A percentile compares a stretch with the other conserved stretches of the same genome.
Evolutionary conservation across 2,113 vertebrate genomes (phyloP).

Genomic region (Megaleporinus macrocephalus): DNA sequence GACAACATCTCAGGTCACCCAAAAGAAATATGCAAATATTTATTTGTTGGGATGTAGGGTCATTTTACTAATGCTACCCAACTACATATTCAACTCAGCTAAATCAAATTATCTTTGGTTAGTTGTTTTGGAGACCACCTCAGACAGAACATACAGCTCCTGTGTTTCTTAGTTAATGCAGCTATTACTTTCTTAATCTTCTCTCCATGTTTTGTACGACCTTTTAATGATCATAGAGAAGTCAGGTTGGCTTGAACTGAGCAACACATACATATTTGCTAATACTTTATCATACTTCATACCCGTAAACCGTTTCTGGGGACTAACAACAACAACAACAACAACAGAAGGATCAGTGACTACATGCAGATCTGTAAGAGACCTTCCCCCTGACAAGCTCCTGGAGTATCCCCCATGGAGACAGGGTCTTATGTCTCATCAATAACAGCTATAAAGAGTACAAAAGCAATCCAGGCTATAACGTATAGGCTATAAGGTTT

Average conservation of each 20-base stretch:
- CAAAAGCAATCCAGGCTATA: not conserved
- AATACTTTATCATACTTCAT: not conserved
- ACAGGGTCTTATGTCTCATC: not conserved
- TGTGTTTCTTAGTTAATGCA: no score
- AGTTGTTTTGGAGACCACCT: no score
- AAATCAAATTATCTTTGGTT: no score
- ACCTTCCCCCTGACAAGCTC: not conserved
- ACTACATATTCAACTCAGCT: no score
- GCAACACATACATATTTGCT: not conserved
- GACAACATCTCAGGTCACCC: no score
- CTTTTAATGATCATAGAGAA: no score
- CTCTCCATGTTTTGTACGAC: no score
- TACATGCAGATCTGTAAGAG: not conserved
- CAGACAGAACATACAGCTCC: no score
- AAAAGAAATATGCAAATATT: not conserved
- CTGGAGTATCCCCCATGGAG: no score
- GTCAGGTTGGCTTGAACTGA: no score
- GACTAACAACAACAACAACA: no score
- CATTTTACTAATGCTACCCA: no score
- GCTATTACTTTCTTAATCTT: not conserved
- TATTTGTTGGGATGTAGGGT: not conserved
- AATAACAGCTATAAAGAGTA: not conserved
- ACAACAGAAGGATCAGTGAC: not conserved
- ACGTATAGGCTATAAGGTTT: not conserved
- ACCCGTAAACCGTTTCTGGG: not conserved